Percentiles rank a stretch among this genome's conserved stretches.
Evolutionary conservation across 1,140 invertebrate genomes (phyloP).

Genomic region (Cotesia vestalis): DNA sequence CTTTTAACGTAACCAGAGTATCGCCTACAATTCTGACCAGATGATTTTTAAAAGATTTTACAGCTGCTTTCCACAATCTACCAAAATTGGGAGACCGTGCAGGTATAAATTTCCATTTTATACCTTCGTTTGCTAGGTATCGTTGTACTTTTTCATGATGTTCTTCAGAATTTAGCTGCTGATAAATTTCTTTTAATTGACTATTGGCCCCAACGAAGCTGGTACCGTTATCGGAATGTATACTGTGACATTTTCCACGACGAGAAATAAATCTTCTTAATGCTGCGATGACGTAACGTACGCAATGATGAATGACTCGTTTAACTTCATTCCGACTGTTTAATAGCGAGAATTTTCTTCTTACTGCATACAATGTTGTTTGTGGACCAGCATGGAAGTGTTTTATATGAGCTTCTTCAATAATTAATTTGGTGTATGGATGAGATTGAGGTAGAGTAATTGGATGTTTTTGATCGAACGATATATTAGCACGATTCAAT

Average conservation of each 20-base stretch:
- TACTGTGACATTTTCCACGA: neutral
- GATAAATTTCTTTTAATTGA: slow-evolving; percentile 7
- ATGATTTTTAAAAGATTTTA: slow-evolving; percentile 33
- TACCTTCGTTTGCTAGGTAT: neutral
- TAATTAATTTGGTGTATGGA: neutral
- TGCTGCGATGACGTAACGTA: neutral
- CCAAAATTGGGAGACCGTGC: slow-evolving; percentile 38
- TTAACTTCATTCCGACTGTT: slow-evolving; percentile 7
- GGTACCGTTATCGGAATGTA: slow-evolving; percentile 21
- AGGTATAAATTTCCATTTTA: slow-evolving; percentile 10
- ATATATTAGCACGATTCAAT: neutral
- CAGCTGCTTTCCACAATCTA: slow-evolving; percentile 52
- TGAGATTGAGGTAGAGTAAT: slow-evolving; percentile 2
- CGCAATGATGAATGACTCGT: neutral
- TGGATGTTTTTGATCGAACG: slow-evolving; percentile 18
- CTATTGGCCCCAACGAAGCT: slow-evolving; percentile 27
- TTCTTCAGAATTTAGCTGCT: neutral
- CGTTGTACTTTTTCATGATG: neutral
- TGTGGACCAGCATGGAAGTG: slow-evolving; percentile 18
- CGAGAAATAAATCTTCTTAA: slow-evolving; percentile 17
- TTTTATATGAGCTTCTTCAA: neutral
- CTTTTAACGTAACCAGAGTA: slow-evolving; percentile 42
- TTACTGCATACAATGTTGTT: slow-evolving; percentile 1
- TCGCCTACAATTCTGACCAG: slow-evolving; percentile 24
- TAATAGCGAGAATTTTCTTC: slow-evolving; percentile 15